A percentile compares a stretch with the other conserved stretches of the same genome.
These are phyloP conservation scores for Cydia pomonella DNA, from an alignment of 1,140 invertebrate genomes.

Conservation along the genomic window DNA sequence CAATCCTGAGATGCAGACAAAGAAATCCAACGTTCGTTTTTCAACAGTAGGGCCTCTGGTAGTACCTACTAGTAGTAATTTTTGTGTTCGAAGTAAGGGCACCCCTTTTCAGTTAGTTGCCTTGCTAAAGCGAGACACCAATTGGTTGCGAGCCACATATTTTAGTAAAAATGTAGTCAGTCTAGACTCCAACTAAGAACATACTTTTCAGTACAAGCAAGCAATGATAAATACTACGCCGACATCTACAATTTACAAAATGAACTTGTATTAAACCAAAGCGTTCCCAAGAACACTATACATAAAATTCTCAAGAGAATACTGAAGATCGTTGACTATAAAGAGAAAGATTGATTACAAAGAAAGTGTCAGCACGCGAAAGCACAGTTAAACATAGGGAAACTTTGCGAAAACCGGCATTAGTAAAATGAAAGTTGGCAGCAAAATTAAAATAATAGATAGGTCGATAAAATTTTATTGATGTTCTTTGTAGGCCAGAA, in stretches of 20 bases:
- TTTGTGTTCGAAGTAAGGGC: no score
- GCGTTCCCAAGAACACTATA: not conserved
- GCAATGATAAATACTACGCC: no score
- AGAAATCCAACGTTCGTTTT: no score
- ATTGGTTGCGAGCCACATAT: no score
- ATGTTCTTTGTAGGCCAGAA: not conserved
- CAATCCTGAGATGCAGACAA: no score
- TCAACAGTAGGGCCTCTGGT: no score
- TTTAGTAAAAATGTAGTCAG: no score
- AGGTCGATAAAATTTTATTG: not conserved
- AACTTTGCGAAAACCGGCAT: not conserved
- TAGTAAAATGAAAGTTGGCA: not conserved
- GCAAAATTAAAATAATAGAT: not conserved
- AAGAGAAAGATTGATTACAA: not conserved
- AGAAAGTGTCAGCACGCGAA: constrained; percentile 4
- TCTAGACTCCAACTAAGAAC: no score
- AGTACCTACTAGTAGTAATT: no score
- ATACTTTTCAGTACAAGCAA: no score
- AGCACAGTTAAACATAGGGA: not conserved
- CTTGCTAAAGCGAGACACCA: no score
- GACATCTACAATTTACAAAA: not conserved
- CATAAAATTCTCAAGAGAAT: not conserved
- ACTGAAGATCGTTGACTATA: not conserved
- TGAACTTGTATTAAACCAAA: not conserved
- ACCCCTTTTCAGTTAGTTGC: no score